A percentile compares a stretch with the other conserved stretches of the same genome.
These are phyloP conservation scores for Gila orcuttii DNA, from an alignment of 2,113 vertebrate genomes.

Conservation along the genomic window DNA sequence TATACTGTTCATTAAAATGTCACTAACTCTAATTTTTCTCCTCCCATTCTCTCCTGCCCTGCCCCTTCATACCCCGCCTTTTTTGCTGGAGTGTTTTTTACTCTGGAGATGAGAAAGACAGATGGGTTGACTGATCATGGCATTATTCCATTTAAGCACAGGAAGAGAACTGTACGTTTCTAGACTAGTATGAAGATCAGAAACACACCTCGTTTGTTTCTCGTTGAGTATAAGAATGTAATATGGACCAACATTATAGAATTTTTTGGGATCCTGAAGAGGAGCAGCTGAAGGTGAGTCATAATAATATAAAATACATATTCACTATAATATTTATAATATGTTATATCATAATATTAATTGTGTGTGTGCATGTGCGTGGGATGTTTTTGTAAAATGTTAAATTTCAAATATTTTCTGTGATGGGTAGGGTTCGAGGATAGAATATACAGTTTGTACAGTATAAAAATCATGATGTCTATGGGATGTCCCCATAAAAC, in stretches of 20 bases:
- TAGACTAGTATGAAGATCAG: constrained; percentile 7
- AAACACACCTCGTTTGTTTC: not conserved
- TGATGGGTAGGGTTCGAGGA: no score
- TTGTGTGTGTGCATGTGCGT: not conserved
- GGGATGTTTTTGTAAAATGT: not conserved
- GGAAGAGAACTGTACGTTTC: not conserved
- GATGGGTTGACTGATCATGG: not conserved
- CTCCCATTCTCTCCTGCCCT: not conserved
- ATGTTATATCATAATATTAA: not conserved
- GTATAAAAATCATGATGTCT: no score
- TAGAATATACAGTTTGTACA: no score
- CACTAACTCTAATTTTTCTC: not conserved
- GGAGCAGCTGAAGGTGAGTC: constrained; percentile 21
- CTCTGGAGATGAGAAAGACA: not conserved
- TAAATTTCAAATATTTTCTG: no score
- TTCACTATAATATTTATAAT: not conserved
- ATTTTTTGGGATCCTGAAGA: not conserved
- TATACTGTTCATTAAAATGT: not conserved
- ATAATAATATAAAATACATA: not conserved
- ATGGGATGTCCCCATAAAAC: no score
- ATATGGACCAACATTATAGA: not conserved
- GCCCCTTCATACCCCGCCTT: not conserved
- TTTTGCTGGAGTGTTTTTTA: not conserved
- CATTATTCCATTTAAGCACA: not conserved
- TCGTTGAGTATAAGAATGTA: not conserved